These are phyloP conservation scores for Cynodonichthys magdalenae DNA, from an alignment of 2,797 vertebrate genomes.

Conservation along the genomic window DNA sequence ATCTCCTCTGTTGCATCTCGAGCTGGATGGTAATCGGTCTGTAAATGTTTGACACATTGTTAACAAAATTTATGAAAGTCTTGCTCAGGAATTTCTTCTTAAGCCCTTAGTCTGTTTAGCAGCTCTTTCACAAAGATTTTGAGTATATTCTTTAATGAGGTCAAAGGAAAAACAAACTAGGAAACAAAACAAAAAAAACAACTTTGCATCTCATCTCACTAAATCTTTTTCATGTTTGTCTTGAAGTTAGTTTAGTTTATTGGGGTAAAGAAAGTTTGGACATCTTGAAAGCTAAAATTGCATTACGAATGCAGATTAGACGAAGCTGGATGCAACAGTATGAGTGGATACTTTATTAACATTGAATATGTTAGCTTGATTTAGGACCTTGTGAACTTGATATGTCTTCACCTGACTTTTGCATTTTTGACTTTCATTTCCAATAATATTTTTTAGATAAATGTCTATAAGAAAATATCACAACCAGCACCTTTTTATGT, in stretches of 20 bases:
- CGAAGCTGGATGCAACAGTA: not conserved
- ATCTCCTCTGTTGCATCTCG: slow-evolving; percentile 52
- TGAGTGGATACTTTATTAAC: not conserved
- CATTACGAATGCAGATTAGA: not conserved
- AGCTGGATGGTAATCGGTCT: slow-evolving; percentile 52
- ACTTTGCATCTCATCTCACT: slow-evolving; percentile 3
- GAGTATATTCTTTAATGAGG: slow-evolving; percentile 35
- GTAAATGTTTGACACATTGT: slow-evolving; percentile 62
- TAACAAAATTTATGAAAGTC: slow-evolving; percentile 53
- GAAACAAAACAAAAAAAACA: not conserved
- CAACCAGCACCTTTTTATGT: too few relatives aligned
- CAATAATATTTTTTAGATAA: too few relatives aligned
- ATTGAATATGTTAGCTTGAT: slow-evolving; percentile 9
- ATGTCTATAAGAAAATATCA: too few relatives aligned
- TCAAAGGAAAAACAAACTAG: slow-evolving; percentile 4
- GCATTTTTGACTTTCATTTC: too few relatives aligned
- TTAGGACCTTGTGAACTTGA: not conserved
- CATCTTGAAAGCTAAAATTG: slow-evolving; percentile 3
- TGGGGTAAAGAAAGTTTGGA: not conserved
- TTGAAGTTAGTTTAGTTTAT: not conserved
- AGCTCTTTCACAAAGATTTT: slow-evolving; percentile 12
- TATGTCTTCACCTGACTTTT: not conserved
- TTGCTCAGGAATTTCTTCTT: slow-evolving; percentile 29
- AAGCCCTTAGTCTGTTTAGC: not conserved
- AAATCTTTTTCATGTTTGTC: not conserved